A percentile compares a stretch with the other conserved stretches of the same genome.
These are phyloP conservation scores for Molorchus minor DNA, from an alignment of 2,888 invertebrate genomes.

Conservation along the genomic window DNA sequence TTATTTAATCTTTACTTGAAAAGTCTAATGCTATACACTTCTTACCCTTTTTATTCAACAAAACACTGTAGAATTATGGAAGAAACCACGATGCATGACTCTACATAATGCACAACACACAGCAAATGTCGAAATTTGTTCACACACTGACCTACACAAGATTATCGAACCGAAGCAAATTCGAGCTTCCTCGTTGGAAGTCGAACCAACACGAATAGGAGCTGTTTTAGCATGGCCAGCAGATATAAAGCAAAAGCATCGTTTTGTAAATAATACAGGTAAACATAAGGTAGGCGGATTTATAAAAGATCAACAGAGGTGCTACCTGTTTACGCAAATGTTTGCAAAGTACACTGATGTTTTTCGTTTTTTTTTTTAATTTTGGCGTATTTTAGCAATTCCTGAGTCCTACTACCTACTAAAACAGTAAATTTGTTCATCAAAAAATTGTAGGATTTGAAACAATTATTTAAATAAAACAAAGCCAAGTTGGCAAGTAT, in stretches of 20 bases:
- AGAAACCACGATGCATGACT: slow-evolving; percentile 2
- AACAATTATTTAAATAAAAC: too few relatives aligned
- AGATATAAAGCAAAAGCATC: neutral
- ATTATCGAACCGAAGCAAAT: neutral
- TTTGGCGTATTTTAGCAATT: too few relatives aligned
- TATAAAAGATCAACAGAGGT: neutral
- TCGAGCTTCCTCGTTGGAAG: neutral
- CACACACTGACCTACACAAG: slow-evolving; percentile 15
- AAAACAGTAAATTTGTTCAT: too few relatives aligned
- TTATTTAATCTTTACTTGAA: neutral
- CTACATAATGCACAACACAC: slow-evolving; percentile 18
- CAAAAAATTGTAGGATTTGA: too few relatives aligned
- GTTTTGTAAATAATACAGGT: neutral
- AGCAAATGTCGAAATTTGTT: slow-evolving; percentile 3
- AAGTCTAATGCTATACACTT: neutral
- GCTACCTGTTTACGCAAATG: neutral
- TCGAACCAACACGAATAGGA: neutral
- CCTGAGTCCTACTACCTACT: too few relatives aligned
- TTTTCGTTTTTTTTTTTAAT: neutral
- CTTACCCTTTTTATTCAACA: neutral
- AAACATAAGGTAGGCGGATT: neutral
- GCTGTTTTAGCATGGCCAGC: neutral
- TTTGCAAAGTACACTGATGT: too few relatives aligned
- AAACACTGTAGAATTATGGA: slow-evolving; percentile 6
- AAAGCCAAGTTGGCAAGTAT: too few relatives aligned